A percentile compares a stretch with the other conserved stretches of the same genome.
phyloP scores from a whole-genome alignment of 2,888 invertebrate species.

The Acanthosoma haemorrhoidale region DNA sequence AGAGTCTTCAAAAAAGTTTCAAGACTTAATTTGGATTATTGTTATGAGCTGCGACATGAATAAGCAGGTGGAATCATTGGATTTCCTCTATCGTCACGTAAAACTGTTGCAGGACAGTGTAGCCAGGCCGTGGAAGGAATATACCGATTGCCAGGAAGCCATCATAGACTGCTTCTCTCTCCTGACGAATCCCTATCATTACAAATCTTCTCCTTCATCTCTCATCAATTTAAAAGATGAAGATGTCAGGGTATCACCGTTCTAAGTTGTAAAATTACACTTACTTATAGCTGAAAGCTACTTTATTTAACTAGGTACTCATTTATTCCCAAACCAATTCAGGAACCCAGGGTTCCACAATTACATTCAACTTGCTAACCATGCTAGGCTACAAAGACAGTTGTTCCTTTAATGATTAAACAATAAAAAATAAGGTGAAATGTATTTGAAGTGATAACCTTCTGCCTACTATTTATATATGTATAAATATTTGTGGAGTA shows the following conservation, averaged over 20 bases:
- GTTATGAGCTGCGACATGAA: constrained; percentile 26
- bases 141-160: constrained; percentile 42
- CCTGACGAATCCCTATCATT: constrained; percentile 40
- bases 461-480: no score
- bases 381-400: no score
- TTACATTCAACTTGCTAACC: no score
- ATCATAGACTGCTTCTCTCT: constrained; percentile 41
- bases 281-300: no score
- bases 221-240: background rate
- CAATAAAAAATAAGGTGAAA: no score
- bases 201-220: constrained; percentile 9
- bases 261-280: constrained; percentile 15
- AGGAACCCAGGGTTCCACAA: no score
- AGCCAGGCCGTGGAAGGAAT: constrained; percentile 41
- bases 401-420: no score
- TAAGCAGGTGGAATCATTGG: constrained; percentile 35
- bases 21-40: constrained; percentile 28
- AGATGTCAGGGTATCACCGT: constrained; percentile 2
- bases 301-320: no score
- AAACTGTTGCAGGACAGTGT: constrained; percentile 38
- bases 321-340: no score
- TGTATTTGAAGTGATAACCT: no score
- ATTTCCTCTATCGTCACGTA: constrained; percentile 39
- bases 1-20: constrained; percentile 34
- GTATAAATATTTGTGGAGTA: no score